Evolutionary conservation across 2,113 vertebrate genomes (phyloP), one percentile per base, ranked within the genome.

Genomic region (Myrmophylax atrothorax): DNA sequence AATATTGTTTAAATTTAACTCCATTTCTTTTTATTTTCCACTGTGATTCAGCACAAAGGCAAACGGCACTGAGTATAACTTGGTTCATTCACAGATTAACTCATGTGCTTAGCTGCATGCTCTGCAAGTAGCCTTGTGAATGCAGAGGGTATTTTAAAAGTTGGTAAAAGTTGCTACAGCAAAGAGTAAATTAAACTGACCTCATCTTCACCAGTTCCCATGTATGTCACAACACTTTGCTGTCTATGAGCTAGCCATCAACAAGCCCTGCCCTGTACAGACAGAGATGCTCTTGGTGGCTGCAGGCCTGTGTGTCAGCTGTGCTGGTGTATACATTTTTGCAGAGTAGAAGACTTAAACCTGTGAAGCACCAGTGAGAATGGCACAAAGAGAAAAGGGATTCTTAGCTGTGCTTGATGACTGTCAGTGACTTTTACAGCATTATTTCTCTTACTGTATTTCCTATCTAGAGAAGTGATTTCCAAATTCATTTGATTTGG

Each of bases 391-490:
- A 31, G 20, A 50, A 70, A 74, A 67, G 24, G 24, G 42, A 40
- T 93, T 75, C 47, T 82, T 47, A 84, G 26, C 37, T 77, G 60
- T 75, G 12, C 79, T 93, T 95, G 56, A 40, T 84, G 52, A 14
- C 56, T 75, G 49, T 24, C 60, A 23, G 26, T 87, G 84, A 56
- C 53, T 79, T 89, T 66, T 73, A 79, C 22, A 58, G n/a, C 29
- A 24, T 82, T 82, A 52, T 89, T 94, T 93, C 59, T 91, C 42
- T 78, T 63, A 60, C 26, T 60, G 1, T 75, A 44, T 84, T 86
- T 86, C 59, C 47, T 55, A 17, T 47, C 47, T 47, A 68, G 47
- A 75, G 35, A 81, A 60, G 35, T 42, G 23, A 7, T 80, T 92
- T 94, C 62, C 49, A 72, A 64, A 72, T 18, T 60, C 0, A 0